Conservation (phyloP, 2,113 vertebrate species). For the Mastomys natalensis region DNA sequence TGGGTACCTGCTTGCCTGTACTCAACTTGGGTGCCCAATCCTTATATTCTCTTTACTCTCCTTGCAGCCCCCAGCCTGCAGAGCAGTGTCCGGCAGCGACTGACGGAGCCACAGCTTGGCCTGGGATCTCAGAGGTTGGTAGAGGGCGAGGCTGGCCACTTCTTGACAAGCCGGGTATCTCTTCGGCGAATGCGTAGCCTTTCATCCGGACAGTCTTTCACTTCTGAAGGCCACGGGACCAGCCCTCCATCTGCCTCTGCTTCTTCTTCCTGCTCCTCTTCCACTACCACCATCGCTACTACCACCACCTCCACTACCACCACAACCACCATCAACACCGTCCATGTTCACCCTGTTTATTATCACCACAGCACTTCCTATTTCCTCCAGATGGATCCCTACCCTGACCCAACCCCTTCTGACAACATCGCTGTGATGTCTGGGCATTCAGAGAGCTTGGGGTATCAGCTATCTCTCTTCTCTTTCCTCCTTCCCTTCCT, state of each 20-base stretch:
- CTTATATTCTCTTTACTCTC: conserved; percentile 75
- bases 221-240: conserved; percentile 88
- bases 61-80: conserved; percentile 94
- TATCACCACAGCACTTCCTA: conserved; percentile 92
- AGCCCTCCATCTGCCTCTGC: conserved; percentile 86
- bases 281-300: conserved; percentile 83
- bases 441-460: conserved; percentile 89
- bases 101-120: conserved; percentile 94
- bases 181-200: conserved; percentile 93
- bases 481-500: conserved; percentile 73
- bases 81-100: conserved; percentile 94
- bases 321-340: conserved; percentile 86
- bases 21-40: background rate
- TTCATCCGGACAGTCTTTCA: conserved; percentile 90
- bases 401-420: conserved; percentile 92
- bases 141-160: conserved; percentile 90
- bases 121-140: conserved; percentile 99
- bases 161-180: conserved; percentile 88
- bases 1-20: background rate
- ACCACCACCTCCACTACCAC: conserved; percentile 80
- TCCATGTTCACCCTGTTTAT: conserved; percentile 88
- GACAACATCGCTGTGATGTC: conserved; percentile 90
- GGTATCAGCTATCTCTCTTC: conserved; percentile 90
- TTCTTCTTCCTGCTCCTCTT: conserved; percentile 76
- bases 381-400: conserved; percentile 96